Evolutionary conservation across 1,140 invertebrate species (phyloP).

Genomic region (Ephestia elutella): DNA sequence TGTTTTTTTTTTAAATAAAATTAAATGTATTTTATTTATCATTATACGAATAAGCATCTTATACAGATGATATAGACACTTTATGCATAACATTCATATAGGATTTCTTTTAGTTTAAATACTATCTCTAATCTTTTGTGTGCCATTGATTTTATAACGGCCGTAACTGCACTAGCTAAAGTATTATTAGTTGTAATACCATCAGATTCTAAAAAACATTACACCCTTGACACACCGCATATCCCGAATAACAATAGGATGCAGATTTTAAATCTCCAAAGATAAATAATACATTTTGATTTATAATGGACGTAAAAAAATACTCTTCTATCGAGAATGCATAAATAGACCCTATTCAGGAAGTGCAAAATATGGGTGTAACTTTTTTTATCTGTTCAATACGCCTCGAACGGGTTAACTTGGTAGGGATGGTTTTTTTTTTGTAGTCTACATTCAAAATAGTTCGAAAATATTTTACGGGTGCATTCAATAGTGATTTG

Average conservation of each 20-base stretch:
- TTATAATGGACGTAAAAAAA: constrained; percentile 72
- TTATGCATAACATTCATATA: no score
- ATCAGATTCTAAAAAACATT: constrained; percentile 53
- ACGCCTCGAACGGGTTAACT: constrained; percentile 69
- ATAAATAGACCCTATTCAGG: constrained; percentile 72
- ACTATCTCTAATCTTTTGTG: background rate
- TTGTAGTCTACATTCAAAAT: constrained; percentile 60
- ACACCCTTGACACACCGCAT: constrained; percentile 71
- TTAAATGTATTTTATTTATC: no score
- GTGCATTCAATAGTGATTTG: constrained; percentile 71
- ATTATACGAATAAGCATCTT: no score
- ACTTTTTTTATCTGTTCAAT: constrained; percentile 60
- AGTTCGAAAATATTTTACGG: constrained; percentile 72
- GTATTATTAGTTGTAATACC: constrained; percentile 13
- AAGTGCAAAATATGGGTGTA: constrained; percentile 74
- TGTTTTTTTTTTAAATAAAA: background rate
- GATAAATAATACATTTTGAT: constrained; percentile 75
- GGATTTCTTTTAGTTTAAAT: no score
- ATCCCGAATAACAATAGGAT: constrained; percentile 71
- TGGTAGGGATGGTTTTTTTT: constrained; percentile 50
- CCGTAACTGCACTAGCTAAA: background rate
- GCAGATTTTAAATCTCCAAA: constrained; percentile 70
- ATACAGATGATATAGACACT: no score
- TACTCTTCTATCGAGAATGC: constrained; percentile 72
- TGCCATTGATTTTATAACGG: background rate